A percentile compares a stretch with the other conserved stretches of the same genome.
Evolutionary conservation across 2,888 invertebrate species (phyloP).

Genomic region (Arctia plantaginis): DNA sequence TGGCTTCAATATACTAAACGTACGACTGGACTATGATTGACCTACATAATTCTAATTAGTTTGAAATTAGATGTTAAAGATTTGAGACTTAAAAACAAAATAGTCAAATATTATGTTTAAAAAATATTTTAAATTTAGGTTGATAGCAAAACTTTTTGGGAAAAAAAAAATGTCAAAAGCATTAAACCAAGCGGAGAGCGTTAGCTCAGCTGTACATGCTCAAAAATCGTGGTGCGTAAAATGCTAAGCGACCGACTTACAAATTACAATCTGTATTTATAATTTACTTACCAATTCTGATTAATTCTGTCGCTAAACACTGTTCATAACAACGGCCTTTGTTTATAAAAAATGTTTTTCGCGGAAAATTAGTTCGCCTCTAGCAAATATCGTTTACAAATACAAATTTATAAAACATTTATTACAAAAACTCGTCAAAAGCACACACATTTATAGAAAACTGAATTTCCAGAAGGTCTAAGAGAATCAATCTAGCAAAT

Average conservation of each 20-base stretch:
- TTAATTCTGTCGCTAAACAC: constrained; percentile 20
- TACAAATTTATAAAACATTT: constrained; percentile 32
- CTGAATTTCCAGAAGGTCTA: constrained; percentile 26
- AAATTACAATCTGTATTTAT: constrained; percentile 15
- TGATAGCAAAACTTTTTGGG: constrained; percentile 15
- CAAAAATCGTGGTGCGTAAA: constrained; percentile 42
- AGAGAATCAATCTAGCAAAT: constrained; percentile 19
- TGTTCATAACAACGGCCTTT: constrained; percentile 32
- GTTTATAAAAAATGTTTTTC: constrained; percentile 47
- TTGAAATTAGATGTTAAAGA: neutral
- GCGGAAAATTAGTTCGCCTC: constrained; percentile 48
- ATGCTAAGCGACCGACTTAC: constrained; percentile 43
- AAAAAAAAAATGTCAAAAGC: constrained; percentile 26
- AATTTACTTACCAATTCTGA: constrained; percentile 44
- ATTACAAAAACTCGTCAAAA: constrained; percentile 28
- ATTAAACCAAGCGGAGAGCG: constrained; percentile 41
- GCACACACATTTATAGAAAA: constrained; percentile 34
- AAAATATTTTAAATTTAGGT: neutral
- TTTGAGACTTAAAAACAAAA: neutral
- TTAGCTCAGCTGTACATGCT: constrained; percentile 19
- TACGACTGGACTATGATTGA: neutral
- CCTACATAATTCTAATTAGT: constrained; percentile 3
- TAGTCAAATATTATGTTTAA: neutral
- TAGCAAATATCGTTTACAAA: constrained; percentile 36
- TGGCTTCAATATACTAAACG: neutral